phyloP scores from a whole-genome alignment of 2,888 invertebrate species.

The Drosophila fulvimacula region DNA sequence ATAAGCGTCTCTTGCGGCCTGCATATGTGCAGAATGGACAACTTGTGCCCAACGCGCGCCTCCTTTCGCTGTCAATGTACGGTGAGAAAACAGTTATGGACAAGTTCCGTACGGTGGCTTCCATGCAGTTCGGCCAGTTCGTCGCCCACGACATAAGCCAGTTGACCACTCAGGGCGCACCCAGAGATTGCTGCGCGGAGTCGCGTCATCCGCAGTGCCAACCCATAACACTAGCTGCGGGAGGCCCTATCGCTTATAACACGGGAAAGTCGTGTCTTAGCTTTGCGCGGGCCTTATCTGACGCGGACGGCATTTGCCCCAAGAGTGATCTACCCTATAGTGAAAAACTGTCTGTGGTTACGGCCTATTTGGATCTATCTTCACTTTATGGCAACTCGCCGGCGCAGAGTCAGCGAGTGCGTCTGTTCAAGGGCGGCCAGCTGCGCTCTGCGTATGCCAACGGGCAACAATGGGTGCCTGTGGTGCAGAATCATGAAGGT shows the following conservation, averaged over 20 bases:
- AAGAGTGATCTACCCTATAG: conserved; percentile 85
- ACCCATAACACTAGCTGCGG: conserved; percentile 86
- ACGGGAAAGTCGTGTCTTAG: conserved; percentile 87
- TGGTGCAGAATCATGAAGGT: conserved; percentile 87
- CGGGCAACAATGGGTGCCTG: conserved; percentile 89
- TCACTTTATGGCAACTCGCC: conserved; percentile 91
- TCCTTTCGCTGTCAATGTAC: conserved; percentile 72
- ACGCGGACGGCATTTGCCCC: conserved; percentile 87
- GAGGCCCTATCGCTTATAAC: conserved; percentile 86
- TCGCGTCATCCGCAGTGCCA: conserved; percentile 76
- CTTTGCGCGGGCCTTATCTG: conserved; percentile 88
- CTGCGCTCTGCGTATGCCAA: conserved; percentile 86
- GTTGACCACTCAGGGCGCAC: conserved; percentile 53
- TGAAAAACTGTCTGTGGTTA: conserved; percentile 86
- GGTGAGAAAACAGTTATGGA: conserved; percentile 73
- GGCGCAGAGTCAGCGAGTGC: conserved; percentile 87
- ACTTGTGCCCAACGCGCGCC: conserved; percentile 74
- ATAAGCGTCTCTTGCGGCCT: conserved; percentile 69
- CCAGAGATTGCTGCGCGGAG: conserved; percentile 73
- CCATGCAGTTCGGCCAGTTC: conserved; percentile 80
- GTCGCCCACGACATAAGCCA: conserved; percentile 77
- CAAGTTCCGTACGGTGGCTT: conserved; percentile 71
- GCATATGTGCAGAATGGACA: conserved; percentile 58
- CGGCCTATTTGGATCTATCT: conserved; percentile 88
- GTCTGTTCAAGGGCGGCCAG: conserved; percentile 89